These are phyloP conservation scores for Tribolium madens DNA, from an alignment of 1,140 invertebrate species.

Conservation along the genomic window DNA sequence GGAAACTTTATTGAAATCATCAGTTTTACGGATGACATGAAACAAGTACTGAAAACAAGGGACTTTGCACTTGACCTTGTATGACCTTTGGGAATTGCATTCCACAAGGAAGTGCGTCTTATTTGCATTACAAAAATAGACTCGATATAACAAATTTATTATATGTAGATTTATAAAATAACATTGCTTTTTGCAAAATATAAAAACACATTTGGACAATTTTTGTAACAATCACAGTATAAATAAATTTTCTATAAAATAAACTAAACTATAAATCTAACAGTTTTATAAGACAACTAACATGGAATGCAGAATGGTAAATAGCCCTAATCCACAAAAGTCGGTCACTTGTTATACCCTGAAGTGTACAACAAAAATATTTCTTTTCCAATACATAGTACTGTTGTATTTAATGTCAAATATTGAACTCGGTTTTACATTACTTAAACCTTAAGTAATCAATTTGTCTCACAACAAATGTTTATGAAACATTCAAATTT, in stretches of 20 bases:
- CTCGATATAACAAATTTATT: constrained; percentile 12
- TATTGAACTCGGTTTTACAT: neutral
- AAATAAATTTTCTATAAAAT: constrained; percentile 4
- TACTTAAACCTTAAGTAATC: neutral
- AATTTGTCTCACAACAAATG: no score
- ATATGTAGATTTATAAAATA: constrained; percentile 17
- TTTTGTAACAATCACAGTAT: constrained; percentile 5
- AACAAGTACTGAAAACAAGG: no score
- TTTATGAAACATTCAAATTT: no score
- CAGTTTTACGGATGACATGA: no score
- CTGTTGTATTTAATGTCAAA: neutral
- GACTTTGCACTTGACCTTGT: no score
- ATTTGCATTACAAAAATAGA: no score
- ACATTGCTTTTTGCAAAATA: neutral
- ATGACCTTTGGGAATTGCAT: neutral
- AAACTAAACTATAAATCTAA: neutral
- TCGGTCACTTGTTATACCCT: no score
- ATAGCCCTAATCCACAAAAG: no score
- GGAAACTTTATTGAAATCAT: neutral
- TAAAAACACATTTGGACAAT: constrained; percentile 6
- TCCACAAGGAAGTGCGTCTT: no score
- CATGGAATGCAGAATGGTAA: neutral
- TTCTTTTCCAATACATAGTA: neutral
- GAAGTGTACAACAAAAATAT: no score
- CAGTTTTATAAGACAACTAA: neutral